Evolutionary conservation across 2,113 vertebrate genomes (phyloP).

Genomic region (Micronycteris hirsuta): DNA sequence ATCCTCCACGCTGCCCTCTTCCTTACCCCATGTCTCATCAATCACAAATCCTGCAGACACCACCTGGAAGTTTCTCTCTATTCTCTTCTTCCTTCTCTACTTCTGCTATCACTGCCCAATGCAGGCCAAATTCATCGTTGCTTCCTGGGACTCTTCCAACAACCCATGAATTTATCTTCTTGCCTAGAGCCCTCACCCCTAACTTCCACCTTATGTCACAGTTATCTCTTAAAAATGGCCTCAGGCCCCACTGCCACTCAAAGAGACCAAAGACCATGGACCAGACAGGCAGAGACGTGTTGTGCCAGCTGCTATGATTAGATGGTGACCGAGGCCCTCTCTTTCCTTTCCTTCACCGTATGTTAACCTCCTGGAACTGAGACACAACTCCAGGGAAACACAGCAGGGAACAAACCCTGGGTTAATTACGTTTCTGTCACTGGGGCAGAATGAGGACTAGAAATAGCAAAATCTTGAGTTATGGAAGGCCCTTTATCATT

Average conservation of each 20-base stretch:
- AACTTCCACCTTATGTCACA: neutral
- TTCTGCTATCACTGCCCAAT: neutral
- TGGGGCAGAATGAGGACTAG: neutral
- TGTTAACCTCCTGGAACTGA: neutral
- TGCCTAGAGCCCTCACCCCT: too few relatives aligned
- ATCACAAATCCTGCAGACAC: neutral
- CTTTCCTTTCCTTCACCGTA: neutral
- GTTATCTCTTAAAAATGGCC: neutral
- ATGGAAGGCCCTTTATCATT: too few relatives aligned
- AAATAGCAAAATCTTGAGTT: neutral
- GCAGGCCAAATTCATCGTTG: neutral
- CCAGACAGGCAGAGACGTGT: neutral
- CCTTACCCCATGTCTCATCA: neutral
- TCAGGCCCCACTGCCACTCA: too few relatives aligned
- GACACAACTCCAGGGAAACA: neutral
- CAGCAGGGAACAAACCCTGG: neutral
- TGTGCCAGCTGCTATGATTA: neutral
- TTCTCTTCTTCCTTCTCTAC: neutral
- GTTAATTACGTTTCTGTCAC: neutral
- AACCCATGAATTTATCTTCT: neutral
- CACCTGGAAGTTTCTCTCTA: neutral
- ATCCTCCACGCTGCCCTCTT: rapidly evolving
- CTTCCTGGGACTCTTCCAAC: neutral
- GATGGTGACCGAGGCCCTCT: neutral
- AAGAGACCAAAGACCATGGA: neutral